Evolutionary conservation across 2,113 vertebrate species (phyloP).

Genomic region (Heterocephalus glaber): DNA sequence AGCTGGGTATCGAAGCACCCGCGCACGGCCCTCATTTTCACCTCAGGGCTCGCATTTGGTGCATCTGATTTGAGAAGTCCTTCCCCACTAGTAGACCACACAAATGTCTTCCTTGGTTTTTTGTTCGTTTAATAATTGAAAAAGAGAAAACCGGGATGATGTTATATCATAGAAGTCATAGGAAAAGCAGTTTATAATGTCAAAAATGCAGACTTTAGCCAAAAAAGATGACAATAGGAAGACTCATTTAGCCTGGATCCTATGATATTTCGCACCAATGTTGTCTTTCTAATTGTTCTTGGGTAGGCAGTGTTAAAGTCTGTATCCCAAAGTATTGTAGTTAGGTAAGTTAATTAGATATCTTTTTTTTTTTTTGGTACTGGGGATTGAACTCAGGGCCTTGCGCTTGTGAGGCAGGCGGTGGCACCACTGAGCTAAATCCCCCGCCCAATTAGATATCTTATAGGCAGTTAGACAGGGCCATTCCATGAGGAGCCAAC

Average conservation of each 20-base stretch:
- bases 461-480: too few species aligned
- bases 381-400: too few species aligned
- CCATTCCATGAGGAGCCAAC: too few species aligned
- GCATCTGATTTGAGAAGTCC: conserved; percentile 15
- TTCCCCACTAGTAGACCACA: not conserved
- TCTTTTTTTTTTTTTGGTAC: too few species aligned
- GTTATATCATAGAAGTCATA: not conserved
- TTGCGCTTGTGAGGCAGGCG: too few species aligned
- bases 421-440: too few species aligned
- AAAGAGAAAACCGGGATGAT: conserved; percentile 21
- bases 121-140: conserved; percentile 51
- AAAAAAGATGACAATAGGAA: conserved; percentile 33
- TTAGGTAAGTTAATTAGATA: too few species aligned
- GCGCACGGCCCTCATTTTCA: not conserved
- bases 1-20: not conserved
- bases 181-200: conserved; percentile 41
- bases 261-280: conserved; percentile 36
- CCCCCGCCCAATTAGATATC: too few species aligned
- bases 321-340: too few species aligned
- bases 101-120: conserved; percentile 39
- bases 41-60: not conserved
- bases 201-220: conserved; percentile 17
- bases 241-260: conserved; percentile 41
- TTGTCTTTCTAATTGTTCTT: conserved; percentile 51
- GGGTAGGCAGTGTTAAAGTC: conserved; percentile 52